phyloP scores from a whole-genome alignment of 1,140 invertebrate genomes.

The Phymastichus coffea region DNA sequence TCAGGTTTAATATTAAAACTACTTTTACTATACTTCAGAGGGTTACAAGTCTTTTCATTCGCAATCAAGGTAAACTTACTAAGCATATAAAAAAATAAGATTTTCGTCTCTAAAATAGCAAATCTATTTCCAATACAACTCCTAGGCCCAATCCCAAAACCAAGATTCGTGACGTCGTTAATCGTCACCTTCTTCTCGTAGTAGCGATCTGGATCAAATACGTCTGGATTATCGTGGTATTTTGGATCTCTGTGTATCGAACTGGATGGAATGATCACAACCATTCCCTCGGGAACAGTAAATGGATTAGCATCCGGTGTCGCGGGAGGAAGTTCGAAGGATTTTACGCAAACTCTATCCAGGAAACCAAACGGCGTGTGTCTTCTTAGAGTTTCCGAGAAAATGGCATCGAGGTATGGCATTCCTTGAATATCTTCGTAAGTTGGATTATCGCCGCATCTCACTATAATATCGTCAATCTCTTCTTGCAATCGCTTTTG shows the following conservation, averaged over 20 bases:
- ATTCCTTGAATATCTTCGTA: constrained; percentile 55
- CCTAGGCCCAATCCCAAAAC: constrained; percentile 32
- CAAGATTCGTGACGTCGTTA: constrained; percentile 30
- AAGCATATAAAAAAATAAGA: constrained; percentile 41
- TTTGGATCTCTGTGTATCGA: not conserved
- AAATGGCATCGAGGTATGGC: constrained; percentile 56
- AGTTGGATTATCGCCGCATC: constrained; percentile 38
- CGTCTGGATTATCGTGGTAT: not conserved
- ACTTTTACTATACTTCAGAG: constrained; percentile 33
- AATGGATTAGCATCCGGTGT: not conserved
- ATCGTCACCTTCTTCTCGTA: constrained; percentile 26
- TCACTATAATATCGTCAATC: constrained; percentile 50
- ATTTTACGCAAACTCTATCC: constrained; percentile 53
- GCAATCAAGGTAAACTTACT: constrained; percentile 35
- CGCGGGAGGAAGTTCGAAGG: constrained; percentile 16
- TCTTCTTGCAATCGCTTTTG: constrained; percentile 63
- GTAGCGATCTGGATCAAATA: not conserved
- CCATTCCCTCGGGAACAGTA: not conserved
- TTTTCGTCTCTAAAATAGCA: constrained; percentile 36
- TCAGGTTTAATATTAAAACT: constrained; percentile 34
- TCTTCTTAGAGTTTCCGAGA: constrained; percentile 61
- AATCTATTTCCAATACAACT: constrained; percentile 47
- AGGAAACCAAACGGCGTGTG: constrained; percentile 52
- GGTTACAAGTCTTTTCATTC: constrained; percentile 36
- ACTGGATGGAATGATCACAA: not conserved